phyloP scores from a whole-genome alignment of 2,888 invertebrate species.

The Hemistola chrysoprasaria region DNA sequence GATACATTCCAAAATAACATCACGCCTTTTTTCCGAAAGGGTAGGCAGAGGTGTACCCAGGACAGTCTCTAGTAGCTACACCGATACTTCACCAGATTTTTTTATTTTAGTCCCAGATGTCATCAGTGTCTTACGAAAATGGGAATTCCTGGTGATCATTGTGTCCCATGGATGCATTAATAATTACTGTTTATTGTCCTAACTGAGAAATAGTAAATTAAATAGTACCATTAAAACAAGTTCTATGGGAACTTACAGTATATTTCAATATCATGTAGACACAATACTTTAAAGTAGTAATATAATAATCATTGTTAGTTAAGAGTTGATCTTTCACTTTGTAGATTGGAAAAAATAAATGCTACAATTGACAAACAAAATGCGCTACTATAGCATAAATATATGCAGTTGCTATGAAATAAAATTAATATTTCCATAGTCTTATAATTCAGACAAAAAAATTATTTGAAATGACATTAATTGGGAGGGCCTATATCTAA shows the following conservation, averaged over 20 bases:
- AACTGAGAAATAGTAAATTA: slow-evolving; percentile 7
- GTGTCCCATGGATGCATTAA: neutral
- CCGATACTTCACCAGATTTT: too few species aligned
- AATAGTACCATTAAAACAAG: too few species aligned
- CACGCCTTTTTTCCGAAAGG: too few species aligned
- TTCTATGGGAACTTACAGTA: slow-evolving; percentile 27
- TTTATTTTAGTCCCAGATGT: too few species aligned
- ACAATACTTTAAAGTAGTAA: too few species aligned
- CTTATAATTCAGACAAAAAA: slow-evolving; percentile 17
- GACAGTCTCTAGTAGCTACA: too few species aligned
- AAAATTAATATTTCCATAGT: slow-evolving; percentile 16
- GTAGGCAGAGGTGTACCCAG: too few species aligned
- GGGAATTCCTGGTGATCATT: too few species aligned
- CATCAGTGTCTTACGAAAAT: too few species aligned
- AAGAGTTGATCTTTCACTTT: slow-evolving; percentile 19
- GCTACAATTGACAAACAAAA: slow-evolving; percentile 17
- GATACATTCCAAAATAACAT: too few species aligned
- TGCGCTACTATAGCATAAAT: slow-evolving; percentile 13
- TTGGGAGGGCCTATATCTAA: slow-evolving; percentile 14
- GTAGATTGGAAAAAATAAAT: slow-evolving; percentile 22
- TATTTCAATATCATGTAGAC: slow-evolving; percentile 36
- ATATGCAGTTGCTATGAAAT: slow-evolving; percentile 7
- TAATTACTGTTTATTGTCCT: neutral
- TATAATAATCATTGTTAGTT: slow-evolving; percentile 29
- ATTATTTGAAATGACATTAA: slow-evolving; percentile 11